Base-by-base conservation (phyloP, 2,113 vertebrate genomes). In the Charadrius vociferus region DNA sequence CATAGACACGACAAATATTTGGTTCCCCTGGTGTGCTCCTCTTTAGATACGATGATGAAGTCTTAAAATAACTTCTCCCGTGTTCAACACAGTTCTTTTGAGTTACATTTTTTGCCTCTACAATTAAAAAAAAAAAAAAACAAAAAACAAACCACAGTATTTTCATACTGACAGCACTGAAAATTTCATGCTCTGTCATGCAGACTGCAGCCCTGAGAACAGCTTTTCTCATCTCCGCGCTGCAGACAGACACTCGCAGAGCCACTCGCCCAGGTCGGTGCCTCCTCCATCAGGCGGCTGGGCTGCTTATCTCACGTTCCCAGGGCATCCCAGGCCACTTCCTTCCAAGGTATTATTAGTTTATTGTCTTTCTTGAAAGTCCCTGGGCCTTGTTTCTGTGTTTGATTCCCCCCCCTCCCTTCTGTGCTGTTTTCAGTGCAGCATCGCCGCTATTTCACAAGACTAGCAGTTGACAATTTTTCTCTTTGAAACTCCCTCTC, bases 41-140 rank as follows among this genome's bases (percentile, higher is more conserved):
- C 77, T 55, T 91, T 55, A 93, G 83, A 65, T 71, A 87, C 39
- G 52, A 75, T 92, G 86, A 91, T 65, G n/a, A 92, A 81, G 41
- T 50, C 68, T 89, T 88, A 91, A 95, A 96, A 67, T 88, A 95
- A 86, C 59, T 83, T 88, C 32, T 81, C n/a, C 37, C 32, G 5
- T 81, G 67, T 74, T 86, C 4, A 0, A 21, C 47, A n/a, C 6
- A 5, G 36, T 73, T 91, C 67, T 84, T 92, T 49, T 1, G 1
- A 87, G 8, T 77, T 47, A 72, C 7, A 15, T 21, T 62, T 78
- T 88, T 86, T 90, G 26, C 32, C 53, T 78, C 63, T n/a, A 74
- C 50, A 91, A 73, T 39, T 2, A 63, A 49, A 52, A 70, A 37
- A 70, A 37, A 62, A 68, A 61, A 88, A 86, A 74, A 80, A 37